phyloP scores from a whole-genome alignment of 2,888 invertebrate genomes.

The Unio pictorum region DNA sequence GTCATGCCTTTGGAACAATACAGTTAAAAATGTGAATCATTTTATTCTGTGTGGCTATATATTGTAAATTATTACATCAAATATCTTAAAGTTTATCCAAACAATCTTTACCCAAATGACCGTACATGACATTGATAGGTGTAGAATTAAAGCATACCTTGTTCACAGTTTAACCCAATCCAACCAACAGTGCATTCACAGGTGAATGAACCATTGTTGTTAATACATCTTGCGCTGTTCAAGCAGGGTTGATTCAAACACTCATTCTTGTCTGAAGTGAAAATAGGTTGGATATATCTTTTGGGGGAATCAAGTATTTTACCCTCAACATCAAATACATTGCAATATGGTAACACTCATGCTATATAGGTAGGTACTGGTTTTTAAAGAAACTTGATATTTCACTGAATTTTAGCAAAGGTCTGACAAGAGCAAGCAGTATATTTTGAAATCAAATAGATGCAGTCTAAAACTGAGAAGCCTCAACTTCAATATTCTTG shows the following conservation, averaged over 20 bases:
- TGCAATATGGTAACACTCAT: not conserved
- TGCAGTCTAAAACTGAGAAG: too few species aligned
- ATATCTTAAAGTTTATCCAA: too few species aligned
- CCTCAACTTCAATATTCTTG: constrained; percentile 1
- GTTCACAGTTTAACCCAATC: constrained; percentile 94
- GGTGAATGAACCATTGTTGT: constrained; percentile 56
- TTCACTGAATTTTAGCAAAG: too few species aligned
- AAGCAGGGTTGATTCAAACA: constrained; percentile 51
- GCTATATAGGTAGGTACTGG: too few species aligned
- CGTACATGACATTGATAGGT: not conserved
- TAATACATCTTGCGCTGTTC: constrained; percentile 58
- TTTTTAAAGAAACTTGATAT: too few species aligned
- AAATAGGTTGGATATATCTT: not conserved
- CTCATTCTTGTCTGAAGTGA: constrained; percentile 31
- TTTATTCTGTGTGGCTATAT: too few species aligned
- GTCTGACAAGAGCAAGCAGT: too few species aligned
- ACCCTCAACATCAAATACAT: not conserved
- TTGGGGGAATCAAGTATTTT: not conserved
- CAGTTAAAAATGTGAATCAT: too few species aligned
- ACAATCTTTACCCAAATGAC: too few species aligned
- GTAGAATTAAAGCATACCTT: constrained; percentile 75
- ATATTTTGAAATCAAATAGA: too few species aligned
- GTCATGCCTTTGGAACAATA: too few species aligned
- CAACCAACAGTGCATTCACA: constrained; percentile 57
- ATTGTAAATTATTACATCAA: too few species aligned